Percentiles rank a stretch among this genome's conserved stretches.
These are phyloP conservation scores for Corella eumyota DNA, from an alignment of 23 tunicate genomes.

Conservation along the genomic window DNA sequence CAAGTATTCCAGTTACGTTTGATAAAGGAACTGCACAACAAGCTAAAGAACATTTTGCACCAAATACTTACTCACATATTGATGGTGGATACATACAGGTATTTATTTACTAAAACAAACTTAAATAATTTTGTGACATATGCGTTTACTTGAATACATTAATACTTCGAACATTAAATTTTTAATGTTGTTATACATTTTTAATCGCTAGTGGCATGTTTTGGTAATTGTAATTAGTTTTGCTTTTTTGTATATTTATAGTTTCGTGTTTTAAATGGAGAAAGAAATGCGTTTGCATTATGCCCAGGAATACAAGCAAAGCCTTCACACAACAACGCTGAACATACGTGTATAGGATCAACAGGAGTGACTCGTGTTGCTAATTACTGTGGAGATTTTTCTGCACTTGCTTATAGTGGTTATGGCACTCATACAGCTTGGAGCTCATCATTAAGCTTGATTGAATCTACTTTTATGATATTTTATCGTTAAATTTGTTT, in stretches of 20 bases:
- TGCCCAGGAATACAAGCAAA: conserved; percentile 21
- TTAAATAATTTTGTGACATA: no score
- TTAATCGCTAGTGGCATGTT: no score
- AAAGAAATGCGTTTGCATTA: conserved; percentile 6
- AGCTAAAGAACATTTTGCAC: neutral
- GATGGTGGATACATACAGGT: conserved; percentile 11
- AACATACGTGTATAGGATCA: conserved; percentile 14
- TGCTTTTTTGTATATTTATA: neutral
- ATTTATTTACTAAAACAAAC: no score
- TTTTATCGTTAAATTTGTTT: conserved; percentile 18
- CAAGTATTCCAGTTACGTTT: conserved; percentile 6
- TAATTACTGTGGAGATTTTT: conserved; percentile 21
- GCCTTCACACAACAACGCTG: neutral
- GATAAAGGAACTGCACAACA: neutral
- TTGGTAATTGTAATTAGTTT: no score
- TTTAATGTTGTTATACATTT: no score
- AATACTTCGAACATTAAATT: no score
- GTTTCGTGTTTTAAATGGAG: conserved; percentile 16
- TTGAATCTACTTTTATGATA: neutral
- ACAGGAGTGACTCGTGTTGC: conserved; percentile 9
- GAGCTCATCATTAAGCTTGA: neutral
- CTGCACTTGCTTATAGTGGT: conserved; percentile 6
- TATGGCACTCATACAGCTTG: neutral
- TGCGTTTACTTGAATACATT: no score
- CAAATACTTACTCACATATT: neutral